These are phyloP conservation scores for Dasyprocta punctata DNA, from an alignment of 2,113 vertebrate species.

Conservation along the genomic window DNA sequence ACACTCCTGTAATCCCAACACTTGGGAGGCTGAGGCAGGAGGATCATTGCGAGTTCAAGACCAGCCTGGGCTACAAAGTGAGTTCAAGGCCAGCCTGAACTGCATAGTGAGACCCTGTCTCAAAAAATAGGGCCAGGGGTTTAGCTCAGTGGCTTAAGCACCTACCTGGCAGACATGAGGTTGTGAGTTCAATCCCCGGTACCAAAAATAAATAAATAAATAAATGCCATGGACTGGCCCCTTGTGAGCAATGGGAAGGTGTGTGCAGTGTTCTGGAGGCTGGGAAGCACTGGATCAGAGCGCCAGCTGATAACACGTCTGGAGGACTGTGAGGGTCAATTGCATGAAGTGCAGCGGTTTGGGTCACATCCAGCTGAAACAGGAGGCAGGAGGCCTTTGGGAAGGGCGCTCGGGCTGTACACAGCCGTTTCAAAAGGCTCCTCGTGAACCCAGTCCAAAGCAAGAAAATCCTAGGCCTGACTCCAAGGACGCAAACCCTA, in stretches of 20 bases:
- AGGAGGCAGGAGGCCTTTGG: background rate
- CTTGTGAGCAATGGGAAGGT: background rate
- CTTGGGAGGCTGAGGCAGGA: too few relatives aligned
- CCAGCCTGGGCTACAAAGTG: too few relatives aligned
- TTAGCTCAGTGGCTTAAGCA: too few relatives aligned
- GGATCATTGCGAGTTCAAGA: too few relatives aligned
- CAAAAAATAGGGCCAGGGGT: too few relatives aligned
- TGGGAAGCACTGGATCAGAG: background rate
- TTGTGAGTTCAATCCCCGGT: too few relatives aligned
- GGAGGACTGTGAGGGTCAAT: background rate
- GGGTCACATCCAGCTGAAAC: background rate
- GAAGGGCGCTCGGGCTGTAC: background rate
- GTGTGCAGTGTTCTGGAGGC: background rate
- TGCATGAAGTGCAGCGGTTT: background rate
- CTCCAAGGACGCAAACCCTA: background rate
- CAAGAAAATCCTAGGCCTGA: background rate
- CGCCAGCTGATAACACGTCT: background rate
- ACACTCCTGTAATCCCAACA: too few relatives aligned
- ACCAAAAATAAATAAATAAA: too few relatives aligned
- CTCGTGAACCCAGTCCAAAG: background rate
- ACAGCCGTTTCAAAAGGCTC: background rate
- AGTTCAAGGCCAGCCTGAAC: too few relatives aligned
- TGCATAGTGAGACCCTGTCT: too few relatives aligned
- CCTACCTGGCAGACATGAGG: too few relatives aligned
- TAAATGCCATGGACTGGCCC: background rate